A percentile compares a stretch with the other conserved stretches of the same genome.
These are phyloP conservation scores for Crotalus helleri DNA, from an alignment of 2,113 vertebrate genomes.

Conservation along the genomic window DNA sequence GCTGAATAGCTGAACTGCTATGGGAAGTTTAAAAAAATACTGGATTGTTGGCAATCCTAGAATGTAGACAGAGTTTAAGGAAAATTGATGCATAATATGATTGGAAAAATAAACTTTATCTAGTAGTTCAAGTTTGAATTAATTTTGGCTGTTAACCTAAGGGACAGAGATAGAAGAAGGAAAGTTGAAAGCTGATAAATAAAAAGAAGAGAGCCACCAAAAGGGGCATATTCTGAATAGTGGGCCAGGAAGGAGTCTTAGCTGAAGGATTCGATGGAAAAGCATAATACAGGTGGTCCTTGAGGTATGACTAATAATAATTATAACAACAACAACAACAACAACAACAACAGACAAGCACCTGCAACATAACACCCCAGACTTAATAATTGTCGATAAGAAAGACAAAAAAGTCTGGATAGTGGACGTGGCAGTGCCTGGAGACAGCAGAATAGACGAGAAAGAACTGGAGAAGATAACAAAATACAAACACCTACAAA, in stretches of 20 bases:
- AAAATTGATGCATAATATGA: neutral
- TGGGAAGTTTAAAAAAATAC: neutral
- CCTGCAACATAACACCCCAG: no score
- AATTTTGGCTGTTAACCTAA: neutral
- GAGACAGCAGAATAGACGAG: no score
- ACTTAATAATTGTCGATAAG: no score
- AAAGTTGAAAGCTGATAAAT: neutral
- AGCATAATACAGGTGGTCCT: neutral
- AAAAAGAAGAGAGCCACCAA: neutral
- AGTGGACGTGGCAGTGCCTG: no score
- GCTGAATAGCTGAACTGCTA: neutral
- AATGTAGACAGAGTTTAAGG: neutral
- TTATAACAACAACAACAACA: no score
- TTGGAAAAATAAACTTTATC: neutral
- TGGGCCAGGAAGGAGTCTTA: no score
- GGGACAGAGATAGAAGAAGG: neutral
- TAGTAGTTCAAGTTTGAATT: neutral
- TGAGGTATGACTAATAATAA: neutral
- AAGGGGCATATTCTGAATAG: neutral
- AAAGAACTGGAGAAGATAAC: no score
- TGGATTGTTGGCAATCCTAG: neutral
- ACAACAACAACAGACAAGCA: no score
- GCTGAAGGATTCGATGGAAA: neutral
- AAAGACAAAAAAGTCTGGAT: no score
- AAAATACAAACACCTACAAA: no score